Percentiles rank a stretch among this genome's conserved stretches.
phyloP scores from a whole-genome alignment of 2,888 invertebrate species.

The Iselma pallidipennis region DNA sequence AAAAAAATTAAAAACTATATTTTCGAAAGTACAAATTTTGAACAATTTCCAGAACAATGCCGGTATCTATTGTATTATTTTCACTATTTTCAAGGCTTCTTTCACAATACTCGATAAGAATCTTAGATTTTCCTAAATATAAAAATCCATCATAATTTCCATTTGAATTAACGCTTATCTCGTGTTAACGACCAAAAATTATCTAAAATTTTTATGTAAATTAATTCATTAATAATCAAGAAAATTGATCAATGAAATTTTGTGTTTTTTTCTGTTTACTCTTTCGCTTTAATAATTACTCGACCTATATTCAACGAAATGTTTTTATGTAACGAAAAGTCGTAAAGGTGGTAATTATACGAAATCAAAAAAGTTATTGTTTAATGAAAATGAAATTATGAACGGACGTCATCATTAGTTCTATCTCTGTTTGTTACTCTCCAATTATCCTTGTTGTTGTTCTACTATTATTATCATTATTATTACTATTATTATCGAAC shows the following conservation, averaged over 20 bases:
- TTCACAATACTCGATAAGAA: slow-evolving; percentile 26
- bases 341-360: neutral
- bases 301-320: neutral
- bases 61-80: slow-evolving; percentile 31
- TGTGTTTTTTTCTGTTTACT: too few relatives aligned
- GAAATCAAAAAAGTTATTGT: neutral
- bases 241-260: too few relatives aligned
- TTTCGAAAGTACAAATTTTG: neutral
- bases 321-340: neutral
- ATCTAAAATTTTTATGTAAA: too few relatives aligned
- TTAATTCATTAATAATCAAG: too few relatives aligned
- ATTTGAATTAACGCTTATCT: too few relatives aligned
- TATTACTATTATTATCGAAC: neutral
- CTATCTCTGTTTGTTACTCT: neutral
- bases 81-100: slow-evolving; percentile 35
- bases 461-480: too few relatives aligned
- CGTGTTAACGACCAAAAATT: too few relatives aligned
- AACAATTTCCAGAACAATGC: neutral
- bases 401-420: neutral
- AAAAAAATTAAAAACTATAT: too few relatives aligned
- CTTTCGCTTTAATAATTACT: too few relatives aligned
- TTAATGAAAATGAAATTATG: neutral
- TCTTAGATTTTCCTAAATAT: neutral
- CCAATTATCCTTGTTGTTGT: neutral
- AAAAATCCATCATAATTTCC: too few relatives aligned